These are phyloP conservation scores for Porites australiensis DNA, from an alignment of 64 coral and sea anemone genomes.

Conservation along the genomic window DNA sequence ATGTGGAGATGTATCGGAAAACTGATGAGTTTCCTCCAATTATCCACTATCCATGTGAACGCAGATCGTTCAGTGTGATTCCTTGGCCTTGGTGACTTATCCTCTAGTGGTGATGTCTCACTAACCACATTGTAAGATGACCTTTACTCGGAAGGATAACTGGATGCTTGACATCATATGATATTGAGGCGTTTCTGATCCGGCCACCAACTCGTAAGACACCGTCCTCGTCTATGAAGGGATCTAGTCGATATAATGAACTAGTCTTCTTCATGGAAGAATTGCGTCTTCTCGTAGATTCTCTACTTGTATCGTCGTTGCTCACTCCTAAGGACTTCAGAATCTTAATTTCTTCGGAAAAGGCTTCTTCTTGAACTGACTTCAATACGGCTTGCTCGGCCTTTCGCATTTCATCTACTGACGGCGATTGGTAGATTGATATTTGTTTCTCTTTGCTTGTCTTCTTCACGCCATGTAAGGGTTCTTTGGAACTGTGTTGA, in stretches of 20 bases:
- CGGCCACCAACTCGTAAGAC: constrained; percentile 42
- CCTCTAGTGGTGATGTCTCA: constrained; percentile 16
- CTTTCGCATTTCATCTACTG: constrained; percentile 27
- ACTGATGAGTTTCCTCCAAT: constrained; percentile 9
- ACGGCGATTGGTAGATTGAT: not conserved
- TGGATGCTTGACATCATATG: constrained; percentile 22
- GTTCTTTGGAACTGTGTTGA: constrained; percentile 5
- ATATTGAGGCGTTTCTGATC: not conserved
- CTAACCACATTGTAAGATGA: not conserved
- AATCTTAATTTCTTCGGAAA: not conserved
- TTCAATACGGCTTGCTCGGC: constrained; percentile 9
- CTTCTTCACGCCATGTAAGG: not conserved
- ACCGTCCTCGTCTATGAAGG: constrained; percentile 21
- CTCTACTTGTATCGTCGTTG: constrained; percentile 3
- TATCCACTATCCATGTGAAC: not conserved
- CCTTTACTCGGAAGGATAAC: not conserved
- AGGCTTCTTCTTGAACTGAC: not conserved
- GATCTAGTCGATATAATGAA: constrained; percentile 38
- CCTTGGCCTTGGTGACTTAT: constrained; percentile 1
- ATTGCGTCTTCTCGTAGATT: constrained; percentile 4
- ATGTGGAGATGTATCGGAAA: not conserved
- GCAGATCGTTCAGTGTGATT: not conserved
- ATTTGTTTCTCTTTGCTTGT: constrained; percentile 9
- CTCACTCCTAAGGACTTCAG: not conserved
- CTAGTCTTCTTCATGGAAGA: constrained; percentile 42